phyloP scores from a whole-genome alignment of 2,888 invertebrate species.

The Nasonia oneida region DNA sequence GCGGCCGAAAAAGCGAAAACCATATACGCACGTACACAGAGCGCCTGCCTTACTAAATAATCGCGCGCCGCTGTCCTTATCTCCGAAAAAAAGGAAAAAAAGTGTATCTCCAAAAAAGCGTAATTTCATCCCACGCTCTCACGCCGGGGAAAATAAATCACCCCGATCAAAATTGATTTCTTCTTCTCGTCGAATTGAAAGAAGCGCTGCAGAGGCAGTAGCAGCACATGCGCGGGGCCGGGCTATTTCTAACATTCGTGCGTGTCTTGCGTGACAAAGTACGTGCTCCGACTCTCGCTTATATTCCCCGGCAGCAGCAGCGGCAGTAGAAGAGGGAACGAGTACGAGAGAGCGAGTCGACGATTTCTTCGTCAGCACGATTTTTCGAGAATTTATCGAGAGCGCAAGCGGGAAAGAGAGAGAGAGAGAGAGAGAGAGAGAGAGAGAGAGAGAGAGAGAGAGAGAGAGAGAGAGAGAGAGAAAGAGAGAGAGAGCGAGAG shows the following conservation, averaged over 20 bases:
- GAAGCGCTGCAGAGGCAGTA: constrained; percentile 33
- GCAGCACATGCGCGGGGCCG: neutral
- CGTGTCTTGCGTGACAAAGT: constrained; percentile 60
- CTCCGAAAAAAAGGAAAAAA: neutral
- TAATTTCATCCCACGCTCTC: constrained; percentile 13
- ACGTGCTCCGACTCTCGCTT: constrained; percentile 37
- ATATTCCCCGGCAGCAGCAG: neutral
- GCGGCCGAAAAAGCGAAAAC: neutral
- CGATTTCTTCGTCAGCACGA: constrained; percentile 61
- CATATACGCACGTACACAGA: neutral
- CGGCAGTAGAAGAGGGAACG: neutral
- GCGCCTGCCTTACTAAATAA: constrained; percentile 5
- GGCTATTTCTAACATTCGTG: constrained; percentile 60
- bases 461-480: neutral
- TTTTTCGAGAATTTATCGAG: constrained; percentile 60
- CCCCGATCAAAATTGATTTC: constrained; percentile 57
- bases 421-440: neutral
- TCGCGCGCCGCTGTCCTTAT: neutral
- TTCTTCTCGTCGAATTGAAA: constrained; percentile 56
- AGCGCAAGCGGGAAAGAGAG: neutral
- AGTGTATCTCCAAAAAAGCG: neutral
- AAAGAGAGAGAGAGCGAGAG: neutral
- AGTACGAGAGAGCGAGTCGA: constrained; percentile 27
- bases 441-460: neutral
- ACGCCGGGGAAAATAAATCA: constrained; percentile 40